Evolutionary conservation across 2,888 invertebrate species (phyloP).

Genomic region (Entomobrya proxima): DNA sequence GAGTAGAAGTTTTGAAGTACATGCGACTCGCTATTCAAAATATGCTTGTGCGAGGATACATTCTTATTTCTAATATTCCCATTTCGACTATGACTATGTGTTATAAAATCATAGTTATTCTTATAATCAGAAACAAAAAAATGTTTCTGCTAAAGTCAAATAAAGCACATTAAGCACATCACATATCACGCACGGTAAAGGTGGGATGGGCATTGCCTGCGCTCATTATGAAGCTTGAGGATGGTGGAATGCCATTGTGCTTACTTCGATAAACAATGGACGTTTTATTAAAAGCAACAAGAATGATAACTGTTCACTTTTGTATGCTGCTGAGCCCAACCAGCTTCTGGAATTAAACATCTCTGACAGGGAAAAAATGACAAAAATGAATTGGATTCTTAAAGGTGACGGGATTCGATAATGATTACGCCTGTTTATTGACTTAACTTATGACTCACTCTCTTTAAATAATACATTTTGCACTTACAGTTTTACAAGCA

Average conservation of each 20-base stretch:
- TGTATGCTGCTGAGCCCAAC: not conserved
- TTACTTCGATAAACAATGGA: not conserved
- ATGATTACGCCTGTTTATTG: too few species aligned
- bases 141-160: not conserved
- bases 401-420: too few species aligned
- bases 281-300: slow-evolving; percentile 3
- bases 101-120: not conserved
- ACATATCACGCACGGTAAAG: not conserved
- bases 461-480: too few species aligned
- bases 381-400: too few species aligned
- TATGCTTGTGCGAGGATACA: too few species aligned
- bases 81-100: not conserved
- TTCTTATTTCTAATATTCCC: too few species aligned
- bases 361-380: not conserved
- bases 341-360: slow-evolving; percentile 48
- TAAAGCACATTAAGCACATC: not conserved
- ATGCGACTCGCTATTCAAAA: too few species aligned
- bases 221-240: slow-evolving; percentile 3
- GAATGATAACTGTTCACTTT: not conserved
- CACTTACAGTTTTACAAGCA: too few species aligned
- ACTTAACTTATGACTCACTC: too few species aligned
- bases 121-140: not conserved
- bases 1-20: slow-evolving; percentile 8
- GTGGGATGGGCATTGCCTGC: not conserved
- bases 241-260: not conserved